phyloP scores from a whole-genome alignment of 2,797 vertebrate genomes.

The Xerus rutilus region DNA sequence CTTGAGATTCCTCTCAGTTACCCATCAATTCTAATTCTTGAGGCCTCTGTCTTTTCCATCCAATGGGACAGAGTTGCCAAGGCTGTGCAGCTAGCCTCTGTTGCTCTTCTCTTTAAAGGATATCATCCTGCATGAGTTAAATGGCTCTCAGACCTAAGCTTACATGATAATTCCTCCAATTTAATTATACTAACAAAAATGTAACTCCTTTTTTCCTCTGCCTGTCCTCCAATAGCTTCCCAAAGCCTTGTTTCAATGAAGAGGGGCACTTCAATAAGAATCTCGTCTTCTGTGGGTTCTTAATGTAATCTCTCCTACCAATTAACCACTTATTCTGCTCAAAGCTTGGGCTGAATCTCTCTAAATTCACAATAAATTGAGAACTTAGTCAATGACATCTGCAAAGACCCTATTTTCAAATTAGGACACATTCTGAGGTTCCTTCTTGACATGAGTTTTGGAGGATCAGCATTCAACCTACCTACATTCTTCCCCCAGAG shows the following conservation, averaged over 20 bases:
- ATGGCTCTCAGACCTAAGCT: too few species aligned
- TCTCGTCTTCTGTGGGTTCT: background rate
- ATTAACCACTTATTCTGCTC: background rate
- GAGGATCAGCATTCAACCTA: background rate
- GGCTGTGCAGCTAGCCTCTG: background rate
- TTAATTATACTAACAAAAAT: background rate
- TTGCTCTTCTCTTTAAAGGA: background rate
- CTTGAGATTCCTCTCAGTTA: background rate
- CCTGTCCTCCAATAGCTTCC: fast-evolving
- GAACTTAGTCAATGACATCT: background rate
- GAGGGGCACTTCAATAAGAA: background rate
- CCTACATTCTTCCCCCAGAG: background rate
- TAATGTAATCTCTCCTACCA: background rate
- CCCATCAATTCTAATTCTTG: background rate
- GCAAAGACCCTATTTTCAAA: background rate
- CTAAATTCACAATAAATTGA: background rate
- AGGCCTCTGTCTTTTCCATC: background rate
- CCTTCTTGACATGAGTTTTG: background rate
- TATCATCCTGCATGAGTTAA: background rate
- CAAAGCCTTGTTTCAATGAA: too few species aligned
- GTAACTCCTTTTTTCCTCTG: background rate
- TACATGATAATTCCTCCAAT: background rate
- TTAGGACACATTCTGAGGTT: background rate
- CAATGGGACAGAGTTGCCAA: too few species aligned
- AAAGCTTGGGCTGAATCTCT: background rate